Percentiles rank a stretch among this genome's conserved stretches.
phyloP scores from a whole-genome alignment of 2,888 invertebrate species.

The Halictus ligatus region DNA sequence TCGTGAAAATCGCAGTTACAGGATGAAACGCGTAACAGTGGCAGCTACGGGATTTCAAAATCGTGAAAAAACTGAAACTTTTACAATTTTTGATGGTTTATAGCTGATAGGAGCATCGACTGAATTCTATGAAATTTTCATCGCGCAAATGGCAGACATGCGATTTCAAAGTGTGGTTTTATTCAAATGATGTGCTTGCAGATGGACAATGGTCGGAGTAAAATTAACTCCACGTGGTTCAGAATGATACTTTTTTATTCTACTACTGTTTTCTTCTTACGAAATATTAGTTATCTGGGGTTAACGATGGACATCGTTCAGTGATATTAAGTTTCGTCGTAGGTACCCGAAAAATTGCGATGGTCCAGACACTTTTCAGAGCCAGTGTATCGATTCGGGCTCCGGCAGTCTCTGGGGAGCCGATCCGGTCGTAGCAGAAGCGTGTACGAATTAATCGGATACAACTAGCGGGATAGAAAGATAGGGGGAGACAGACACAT shows the following conservation, averaged over 20 bases:
- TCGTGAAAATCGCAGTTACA: background rate
- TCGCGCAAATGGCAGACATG: too few species aligned
- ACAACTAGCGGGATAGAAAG: background rate
- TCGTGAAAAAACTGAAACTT: background rate
- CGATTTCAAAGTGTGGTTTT: too few species aligned
- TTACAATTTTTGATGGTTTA: background rate
- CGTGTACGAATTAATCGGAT: conserved; percentile 25
- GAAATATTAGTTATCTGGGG: too few species aligned
- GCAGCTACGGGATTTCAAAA: background rate
- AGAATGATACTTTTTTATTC: too few species aligned
- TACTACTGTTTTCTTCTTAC: too few species aligned
- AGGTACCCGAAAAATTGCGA: background rate
- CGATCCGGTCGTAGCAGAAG: background rate
- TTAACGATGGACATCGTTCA: background rate
- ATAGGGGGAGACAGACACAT: background rate
- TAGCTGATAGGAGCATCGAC: too few species aligned
- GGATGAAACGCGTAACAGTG: background rate
- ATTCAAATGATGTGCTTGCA: too few species aligned
- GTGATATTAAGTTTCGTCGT: background rate
- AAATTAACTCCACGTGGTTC: too few species aligned
- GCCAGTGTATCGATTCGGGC: conserved; percentile 13
- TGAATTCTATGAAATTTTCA: background rate
- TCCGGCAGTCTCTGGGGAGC: background rate
- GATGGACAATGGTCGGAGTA: too few species aligned
- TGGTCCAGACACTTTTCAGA: background rate